Evolutionary conservation across 2,113 vertebrate genomes (phyloP).

Genomic region (Mellivora capensis): DNA sequence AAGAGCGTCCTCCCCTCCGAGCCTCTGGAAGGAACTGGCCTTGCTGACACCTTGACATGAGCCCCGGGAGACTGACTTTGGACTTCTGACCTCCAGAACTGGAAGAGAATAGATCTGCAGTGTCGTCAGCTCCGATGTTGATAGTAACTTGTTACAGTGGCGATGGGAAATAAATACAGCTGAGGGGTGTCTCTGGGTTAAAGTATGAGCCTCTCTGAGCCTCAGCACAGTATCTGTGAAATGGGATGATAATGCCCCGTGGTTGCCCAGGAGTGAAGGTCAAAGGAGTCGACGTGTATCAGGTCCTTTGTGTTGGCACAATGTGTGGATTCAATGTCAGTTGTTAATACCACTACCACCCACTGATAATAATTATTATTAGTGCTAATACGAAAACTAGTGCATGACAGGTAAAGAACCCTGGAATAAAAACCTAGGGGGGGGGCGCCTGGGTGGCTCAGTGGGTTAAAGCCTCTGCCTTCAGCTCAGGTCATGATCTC

Average conservation of each 20-base stretch:
- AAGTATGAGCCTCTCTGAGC: not conserved
- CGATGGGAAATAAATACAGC: not conserved
- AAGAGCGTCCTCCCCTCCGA: not conserved
- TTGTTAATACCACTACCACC: rapidly evolving
- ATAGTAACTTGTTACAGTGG: not conserved
- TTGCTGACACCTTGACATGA: no score
- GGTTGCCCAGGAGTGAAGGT: not conserved
- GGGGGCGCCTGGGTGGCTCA: not conserved
- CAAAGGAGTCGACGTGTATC: not conserved
- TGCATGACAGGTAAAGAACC: not conserved
- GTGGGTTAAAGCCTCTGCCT: no score
- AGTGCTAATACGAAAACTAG: not conserved
- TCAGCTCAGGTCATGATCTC: no score
- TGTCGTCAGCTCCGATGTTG: not conserved
- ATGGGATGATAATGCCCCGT: not conserved
- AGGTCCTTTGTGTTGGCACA: not conserved
- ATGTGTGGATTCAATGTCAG: not conserved
- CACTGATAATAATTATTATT: not conserved
- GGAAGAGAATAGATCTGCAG: not conserved
- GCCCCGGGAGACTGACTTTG: not conserved
- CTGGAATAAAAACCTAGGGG: not conserved
- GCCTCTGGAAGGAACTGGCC: not conserved
- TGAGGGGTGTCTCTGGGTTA: not conserved
- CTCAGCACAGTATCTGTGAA: not conserved
- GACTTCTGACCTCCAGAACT: not conserved